Conservation (phyloP, 2,113 vertebrate genomes). For the Nycticebus coucang region DNA sequence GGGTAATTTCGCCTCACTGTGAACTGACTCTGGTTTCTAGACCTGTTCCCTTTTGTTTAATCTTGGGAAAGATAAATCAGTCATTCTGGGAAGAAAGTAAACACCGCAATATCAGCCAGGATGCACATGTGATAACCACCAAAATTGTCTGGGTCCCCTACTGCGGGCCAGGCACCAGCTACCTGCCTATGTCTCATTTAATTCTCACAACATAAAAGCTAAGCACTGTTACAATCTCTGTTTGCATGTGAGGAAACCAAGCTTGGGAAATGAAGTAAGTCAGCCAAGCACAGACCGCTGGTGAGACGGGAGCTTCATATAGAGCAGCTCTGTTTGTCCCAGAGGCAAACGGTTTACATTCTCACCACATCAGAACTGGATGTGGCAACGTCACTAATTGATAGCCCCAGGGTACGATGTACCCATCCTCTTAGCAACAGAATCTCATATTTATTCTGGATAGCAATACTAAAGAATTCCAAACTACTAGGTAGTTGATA, state of each 20-base stretch:
- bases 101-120: background rate
- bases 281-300: background rate
- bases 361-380: background rate
- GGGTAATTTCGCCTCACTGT: background rate
- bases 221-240: background rate
- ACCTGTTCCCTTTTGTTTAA: background rate
- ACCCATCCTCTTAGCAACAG: background rate
- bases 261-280: background rate
- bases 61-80: background rate
- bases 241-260: background rate
- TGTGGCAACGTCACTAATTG: background rate
- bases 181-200: background rate
- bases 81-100: slow-evolving; percentile 28
- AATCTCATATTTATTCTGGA: background rate
- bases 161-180: background rate
- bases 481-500: accelerated
- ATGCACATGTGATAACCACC: background rate
- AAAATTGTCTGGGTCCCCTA: slow-evolving; percentile 16
- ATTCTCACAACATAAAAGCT: background rate
- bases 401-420: background rate
- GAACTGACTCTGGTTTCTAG: background rate
- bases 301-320: background rate
- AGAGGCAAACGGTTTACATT: background rate
- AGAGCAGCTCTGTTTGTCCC: background rate
- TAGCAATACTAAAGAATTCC: background rate